phyloP scores from a whole-genome alignment of 2,113 vertebrate species.

The Diadophis punctatus region DNA sequence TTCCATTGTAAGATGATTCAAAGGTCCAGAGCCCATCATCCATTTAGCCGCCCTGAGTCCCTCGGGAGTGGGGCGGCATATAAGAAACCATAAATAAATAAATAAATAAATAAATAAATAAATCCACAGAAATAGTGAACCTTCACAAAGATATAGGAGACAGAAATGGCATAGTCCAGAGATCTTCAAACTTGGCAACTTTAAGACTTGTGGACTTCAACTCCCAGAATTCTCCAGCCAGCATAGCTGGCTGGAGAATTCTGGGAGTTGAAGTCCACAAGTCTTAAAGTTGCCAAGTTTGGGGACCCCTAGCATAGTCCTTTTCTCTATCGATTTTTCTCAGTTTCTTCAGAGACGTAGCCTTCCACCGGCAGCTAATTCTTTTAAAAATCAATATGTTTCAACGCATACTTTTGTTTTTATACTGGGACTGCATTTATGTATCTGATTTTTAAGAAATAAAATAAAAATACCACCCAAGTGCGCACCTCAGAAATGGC shows the following conservation, averaged over 20 bases:
- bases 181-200: not conserved
- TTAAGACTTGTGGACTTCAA: no score
- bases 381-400: not conserved
- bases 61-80: no score
- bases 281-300: no score
- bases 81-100: no score
- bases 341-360: not conserved
- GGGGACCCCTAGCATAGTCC: no score
- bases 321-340: not conserved
- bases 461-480: not conserved
- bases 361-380: not conserved
- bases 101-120: no score
- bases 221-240: no score
- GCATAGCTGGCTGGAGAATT: no score
- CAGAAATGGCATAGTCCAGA: not conserved
- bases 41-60: no score
- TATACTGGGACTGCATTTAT: not conserved
- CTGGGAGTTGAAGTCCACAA: no score
- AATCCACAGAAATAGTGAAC: not conserved
- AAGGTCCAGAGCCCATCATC: not conserved
- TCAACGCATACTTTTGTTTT: not conserved
- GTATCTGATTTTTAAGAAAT: not conserved
- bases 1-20: not conserved
- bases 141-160: not conserved
- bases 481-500: not conserved